Evolutionary conservation across 2,888 invertebrate genomes (phyloP).

Genomic region (Dinocampus coccinellae): DNA sequence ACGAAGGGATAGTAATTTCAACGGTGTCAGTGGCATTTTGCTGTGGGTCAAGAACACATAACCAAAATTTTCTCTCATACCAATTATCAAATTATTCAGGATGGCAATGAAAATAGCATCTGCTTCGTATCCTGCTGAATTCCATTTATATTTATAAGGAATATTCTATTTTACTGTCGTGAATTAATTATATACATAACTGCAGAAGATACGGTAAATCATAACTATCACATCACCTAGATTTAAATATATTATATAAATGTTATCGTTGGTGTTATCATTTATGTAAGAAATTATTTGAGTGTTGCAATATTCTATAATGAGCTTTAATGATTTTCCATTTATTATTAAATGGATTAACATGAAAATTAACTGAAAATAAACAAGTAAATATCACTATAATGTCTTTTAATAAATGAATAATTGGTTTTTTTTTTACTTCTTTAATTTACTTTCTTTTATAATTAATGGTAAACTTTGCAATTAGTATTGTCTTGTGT

Average conservation of each 20-base stretch:
- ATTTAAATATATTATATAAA: neutral
- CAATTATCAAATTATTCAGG: conserved; percentile 5
- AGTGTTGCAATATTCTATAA: neutral
- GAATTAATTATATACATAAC: neutral
- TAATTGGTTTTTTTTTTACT: too few species aligned
- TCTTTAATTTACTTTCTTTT: too few species aligned
- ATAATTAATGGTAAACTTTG: too few species aligned
- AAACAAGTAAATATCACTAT: neutral
- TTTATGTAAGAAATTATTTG: neutral
- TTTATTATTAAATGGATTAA: too few species aligned
- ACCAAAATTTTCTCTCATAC: conserved; percentile 22
- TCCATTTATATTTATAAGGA: neutral
- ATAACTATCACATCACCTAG: neutral
- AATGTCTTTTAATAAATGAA: neutral
- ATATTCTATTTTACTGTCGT: neutral
- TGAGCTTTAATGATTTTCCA: too few species aligned
- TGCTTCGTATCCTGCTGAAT: neutral
- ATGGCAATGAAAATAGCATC: neutral
- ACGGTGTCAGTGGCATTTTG: conserved; percentile 15
- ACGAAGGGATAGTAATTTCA: neutral
- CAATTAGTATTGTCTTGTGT: too few species aligned
- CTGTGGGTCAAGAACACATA: neutral
- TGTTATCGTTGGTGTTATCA: neutral
- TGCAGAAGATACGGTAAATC: neutral
- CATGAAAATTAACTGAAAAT: neutral